Percentiles rank a stretch among this genome's conserved stretches.
phyloP scores from a whole-genome alignment of 2,113 vertebrate species.

The Paratilapia polleni region DNA sequence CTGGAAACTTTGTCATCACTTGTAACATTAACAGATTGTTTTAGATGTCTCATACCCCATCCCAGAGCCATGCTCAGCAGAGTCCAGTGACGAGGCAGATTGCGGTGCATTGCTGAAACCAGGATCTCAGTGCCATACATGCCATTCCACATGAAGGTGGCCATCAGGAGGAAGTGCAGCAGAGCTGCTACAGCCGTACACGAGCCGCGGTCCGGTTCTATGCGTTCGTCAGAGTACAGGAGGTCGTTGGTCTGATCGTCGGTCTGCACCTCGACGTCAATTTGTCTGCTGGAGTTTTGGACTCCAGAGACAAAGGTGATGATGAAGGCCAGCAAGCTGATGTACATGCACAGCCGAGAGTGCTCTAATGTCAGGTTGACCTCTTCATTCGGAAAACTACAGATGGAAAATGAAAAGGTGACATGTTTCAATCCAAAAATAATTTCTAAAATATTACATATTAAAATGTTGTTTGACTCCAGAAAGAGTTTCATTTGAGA shows the following conservation, averaged over 20 bases:
- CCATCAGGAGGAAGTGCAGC: conserved; percentile 80
- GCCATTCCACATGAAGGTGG: conserved; percentile 74
- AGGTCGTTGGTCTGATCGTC: not conserved
- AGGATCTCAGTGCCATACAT: conserved; percentile 61
- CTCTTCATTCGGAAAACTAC: not conserved
- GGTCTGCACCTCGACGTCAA: fast-evolving
- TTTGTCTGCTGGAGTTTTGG: conserved; percentile 49
- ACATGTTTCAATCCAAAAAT: no score
- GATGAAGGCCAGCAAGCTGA: conserved; percentile 80
- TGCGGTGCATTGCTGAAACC: not conserved
- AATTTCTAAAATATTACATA: no score
- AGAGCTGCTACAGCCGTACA: conserved; percentile 63
- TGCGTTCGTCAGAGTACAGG: not conserved
- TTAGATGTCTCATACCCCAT: conserved; percentile 28
- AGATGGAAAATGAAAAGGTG: not conserved
- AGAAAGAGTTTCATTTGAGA: no score
- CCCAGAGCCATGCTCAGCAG: not conserved
- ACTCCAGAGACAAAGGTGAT: conserved; percentile 80
- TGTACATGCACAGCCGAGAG: conserved; percentile 75
- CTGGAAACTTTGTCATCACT: no score
- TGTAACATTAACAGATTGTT: no score
- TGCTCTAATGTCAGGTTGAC: conserved; percentile 51
- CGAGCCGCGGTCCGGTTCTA: not conserved
- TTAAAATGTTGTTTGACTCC: no score
- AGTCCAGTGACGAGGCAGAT: not conserved